Evolutionary conservation across 2,113 vertebrate species (phyloP), one percentile per base, ranked within the genome.

Genomic region (Malurus elegans): DNA sequence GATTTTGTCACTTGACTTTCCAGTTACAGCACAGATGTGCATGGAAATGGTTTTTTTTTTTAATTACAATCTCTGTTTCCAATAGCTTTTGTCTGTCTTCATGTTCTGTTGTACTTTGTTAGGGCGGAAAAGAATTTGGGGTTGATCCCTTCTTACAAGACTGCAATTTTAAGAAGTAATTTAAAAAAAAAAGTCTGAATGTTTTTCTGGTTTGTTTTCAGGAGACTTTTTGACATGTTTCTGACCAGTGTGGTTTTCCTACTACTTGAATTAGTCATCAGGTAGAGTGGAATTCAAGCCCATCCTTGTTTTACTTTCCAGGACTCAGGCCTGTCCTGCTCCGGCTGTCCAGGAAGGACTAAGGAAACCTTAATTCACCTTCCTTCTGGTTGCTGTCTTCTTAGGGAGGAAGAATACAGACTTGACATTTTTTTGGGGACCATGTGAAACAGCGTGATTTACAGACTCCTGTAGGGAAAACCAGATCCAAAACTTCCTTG

Each of bases 231-330:
- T 40, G 2, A 34, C 17, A 10, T 74, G 10, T 75, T 91, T 85
- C 70, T 92, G 20, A 85, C 71, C 44, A 58, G 58, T 56, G 74
- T 89, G 87, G 79, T 70, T 96, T 96, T 86, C 53, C 71, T 64
- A 17, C 26, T 88, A 32, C 73, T 95, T 93, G 70, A 73, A 76
- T 94, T 92, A 95, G 71, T 93, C 92, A 95, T 82, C 58, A 92
- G 85, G 74, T 96, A 88, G 31, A 69, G 36, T 38, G 50, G 51
- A 89, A 67, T 88, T 88, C 64, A 48, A 44, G 47, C 79, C 24
- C 9, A 66, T 83, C 44, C 38, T 88, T 73, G 13, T 51, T 90
- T 40, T 57, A 0, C 60, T 90, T 93, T 94, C 74, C 53, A 91
- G 47, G 38, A 80, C 65, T 90, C 31, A 54, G 29, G 50, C 38